Evolutionary conservation across 2,113 vertebrate genomes (phyloP).

Genomic region (Catharus minimus): DNA sequence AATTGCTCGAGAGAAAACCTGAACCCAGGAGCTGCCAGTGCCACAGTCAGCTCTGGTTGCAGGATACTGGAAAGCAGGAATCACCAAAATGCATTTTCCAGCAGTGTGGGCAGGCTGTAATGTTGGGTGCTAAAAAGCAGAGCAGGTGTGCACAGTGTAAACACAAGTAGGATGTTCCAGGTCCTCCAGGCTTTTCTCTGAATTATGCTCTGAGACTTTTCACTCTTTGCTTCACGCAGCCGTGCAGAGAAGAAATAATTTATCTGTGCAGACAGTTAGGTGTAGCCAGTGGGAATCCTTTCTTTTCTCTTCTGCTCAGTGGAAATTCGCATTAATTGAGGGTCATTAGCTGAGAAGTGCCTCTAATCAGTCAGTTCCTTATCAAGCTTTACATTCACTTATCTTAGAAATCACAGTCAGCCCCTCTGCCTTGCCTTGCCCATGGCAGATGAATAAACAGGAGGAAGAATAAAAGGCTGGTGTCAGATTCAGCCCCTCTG

Average conservation of each 20-base stretch:
- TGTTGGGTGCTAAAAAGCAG: neutral
- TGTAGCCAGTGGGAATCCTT: neutral
- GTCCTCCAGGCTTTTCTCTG: neutral
- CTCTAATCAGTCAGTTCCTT: neutral
- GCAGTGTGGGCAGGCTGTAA: neutral
- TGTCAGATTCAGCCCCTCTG: neutral
- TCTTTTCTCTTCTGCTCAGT: neutral
- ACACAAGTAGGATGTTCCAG: neutral
- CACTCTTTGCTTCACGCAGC: neutral
- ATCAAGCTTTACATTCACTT: neutral
- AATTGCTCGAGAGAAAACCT: neutral
- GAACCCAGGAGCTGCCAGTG: neutral
- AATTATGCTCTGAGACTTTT: neutral
- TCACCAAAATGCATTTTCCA: neutral
- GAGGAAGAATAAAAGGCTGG: neutral
- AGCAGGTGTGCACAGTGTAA: neutral
- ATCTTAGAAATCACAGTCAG: neutral
- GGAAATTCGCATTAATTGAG: conserved; percentile 17
- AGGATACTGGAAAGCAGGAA: neutral
- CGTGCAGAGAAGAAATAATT: neutral
- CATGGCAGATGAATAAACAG: neutral
- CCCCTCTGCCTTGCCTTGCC: neutral
- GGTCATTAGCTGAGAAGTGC: conserved; percentile 36
- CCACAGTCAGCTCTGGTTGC: neutral
- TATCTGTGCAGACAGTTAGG: neutral